A percentile compares a stretch with the other conserved stretches of the same genome.
phyloP scores from a whole-genome alignment of 2,797 vertebrate species.

The Cephalopachus bancanus region DNA sequence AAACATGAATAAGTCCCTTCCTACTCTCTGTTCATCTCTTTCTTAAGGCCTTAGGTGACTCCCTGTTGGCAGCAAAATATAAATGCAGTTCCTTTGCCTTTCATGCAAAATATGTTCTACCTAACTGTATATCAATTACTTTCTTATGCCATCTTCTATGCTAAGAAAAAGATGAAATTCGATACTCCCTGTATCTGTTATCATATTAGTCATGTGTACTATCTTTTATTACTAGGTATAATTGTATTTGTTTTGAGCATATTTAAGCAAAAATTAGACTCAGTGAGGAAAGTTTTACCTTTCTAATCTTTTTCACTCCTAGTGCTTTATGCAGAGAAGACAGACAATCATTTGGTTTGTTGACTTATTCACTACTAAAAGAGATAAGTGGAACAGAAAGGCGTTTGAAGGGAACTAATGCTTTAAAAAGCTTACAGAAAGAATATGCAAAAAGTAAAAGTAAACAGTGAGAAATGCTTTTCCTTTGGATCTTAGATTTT shows the following conservation, averaged over 20 bases:
- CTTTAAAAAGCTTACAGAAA: background rate
- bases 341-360: conserved; percentile 23
- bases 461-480: background rate
- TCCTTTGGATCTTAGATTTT: conserved; percentile 47
- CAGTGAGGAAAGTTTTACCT: background rate
- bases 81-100: background rate
- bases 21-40: background rate
- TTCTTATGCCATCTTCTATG: background rate
- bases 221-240: background rate
- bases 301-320: background rate
- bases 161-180: background rate
- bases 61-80: background rate
- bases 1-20: background rate
- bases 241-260: conserved; percentile 13
- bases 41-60: background rate
- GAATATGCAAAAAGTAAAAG: conserved; percentile 13
- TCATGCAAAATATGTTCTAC: background rate
- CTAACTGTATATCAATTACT: background rate
- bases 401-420: background rate
- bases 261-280: conserved; percentile 22
- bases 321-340: background rate
- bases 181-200: background rate
- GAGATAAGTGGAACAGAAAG: background rate
- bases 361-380: background rate
- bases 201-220: background rate